Evolutionary conservation across 2,113 vertebrate genomes (phyloP).

Genomic region (Panurus biarmicus): DNA sequence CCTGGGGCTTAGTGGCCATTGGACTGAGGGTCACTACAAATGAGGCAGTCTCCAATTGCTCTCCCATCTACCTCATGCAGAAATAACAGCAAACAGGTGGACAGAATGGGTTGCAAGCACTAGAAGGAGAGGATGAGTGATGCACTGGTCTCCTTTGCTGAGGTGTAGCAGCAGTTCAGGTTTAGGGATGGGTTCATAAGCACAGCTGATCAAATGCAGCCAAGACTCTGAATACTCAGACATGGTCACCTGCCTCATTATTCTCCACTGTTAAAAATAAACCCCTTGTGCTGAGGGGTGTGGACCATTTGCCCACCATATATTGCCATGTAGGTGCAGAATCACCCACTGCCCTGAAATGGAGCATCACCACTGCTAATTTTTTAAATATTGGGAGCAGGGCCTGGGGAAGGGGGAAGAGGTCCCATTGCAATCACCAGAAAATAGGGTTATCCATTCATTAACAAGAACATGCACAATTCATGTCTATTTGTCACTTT

Average conservation of each 20-base stretch:
- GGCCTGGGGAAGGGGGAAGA: fast-evolving
- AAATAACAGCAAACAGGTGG: not conserved
- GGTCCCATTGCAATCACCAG: not conserved
- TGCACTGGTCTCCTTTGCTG: not conserved
- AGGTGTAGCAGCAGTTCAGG: not conserved
- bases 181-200: not conserved
- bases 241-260: not conserved
- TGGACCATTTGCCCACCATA: not conserved
- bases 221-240: fast-evolving
- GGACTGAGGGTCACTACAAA: not conserved
- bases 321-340: not conserved
- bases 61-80: not conserved
- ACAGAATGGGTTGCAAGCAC: not conserved
- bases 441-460: not conserved
- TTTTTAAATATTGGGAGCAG: not conserved
- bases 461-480: not conserved
- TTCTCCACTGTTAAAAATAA: not conserved
- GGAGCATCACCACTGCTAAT: not conserved
- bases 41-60: not conserved
- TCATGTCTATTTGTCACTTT: not conserved
- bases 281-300: not conserved
- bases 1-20: not conserved
- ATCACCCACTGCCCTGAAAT: not conserved
- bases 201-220: not conserved
- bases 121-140: not conserved